Evolutionary conservation across 2,113 vertebrate genomes (phyloP).

Genomic region (Limnothrissa miodon): DNA sequence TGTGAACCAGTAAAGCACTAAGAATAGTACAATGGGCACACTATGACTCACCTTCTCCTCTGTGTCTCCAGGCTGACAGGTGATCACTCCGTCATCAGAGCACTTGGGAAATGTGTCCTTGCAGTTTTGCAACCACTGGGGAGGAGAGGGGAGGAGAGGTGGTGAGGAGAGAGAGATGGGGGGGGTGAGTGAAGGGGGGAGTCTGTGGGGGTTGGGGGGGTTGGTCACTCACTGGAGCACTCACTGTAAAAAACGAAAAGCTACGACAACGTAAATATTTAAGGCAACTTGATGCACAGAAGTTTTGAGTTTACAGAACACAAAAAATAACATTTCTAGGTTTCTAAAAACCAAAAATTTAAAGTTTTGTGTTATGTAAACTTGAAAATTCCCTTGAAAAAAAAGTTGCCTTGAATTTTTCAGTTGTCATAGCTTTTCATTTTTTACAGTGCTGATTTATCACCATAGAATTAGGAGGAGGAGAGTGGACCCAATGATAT

Average conservation of each 20-base stretch:
- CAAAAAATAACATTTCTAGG: too few relatives aligned
- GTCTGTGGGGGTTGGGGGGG: background rate
- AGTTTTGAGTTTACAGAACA: too few relatives aligned
- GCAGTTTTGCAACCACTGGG: conserved; percentile 94
- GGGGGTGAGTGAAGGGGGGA: background rate
- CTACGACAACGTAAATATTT: too few relatives aligned
- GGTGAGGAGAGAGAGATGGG: conserved; percentile 16
- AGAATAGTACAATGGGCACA: background rate
- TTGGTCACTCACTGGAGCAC: background rate
- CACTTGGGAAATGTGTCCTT: conserved; percentile 93
- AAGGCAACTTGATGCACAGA: too few relatives aligned
- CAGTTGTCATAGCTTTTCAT: too few relatives aligned
- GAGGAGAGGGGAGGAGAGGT: conserved; percentile 22
- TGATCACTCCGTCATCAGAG: conserved; percentile 85
- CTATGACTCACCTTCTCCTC: conserved; percentile 86
- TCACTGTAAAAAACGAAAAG: too few relatives aligned
- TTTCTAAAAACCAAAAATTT: too few relatives aligned
- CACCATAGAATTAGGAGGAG: background rate
- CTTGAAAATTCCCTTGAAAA: too few relatives aligned
- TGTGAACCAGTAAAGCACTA: conserved; percentile 5
- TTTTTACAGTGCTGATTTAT: too few relatives aligned
- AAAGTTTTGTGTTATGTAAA: too few relatives aligned
- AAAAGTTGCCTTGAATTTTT: too few relatives aligned
- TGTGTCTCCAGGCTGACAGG: conserved; percentile 87
- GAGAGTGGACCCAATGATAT: background rate